phyloP scores from a whole-genome alignment of 2,113 vertebrate species.

The Pterocles gutturalis region DNA sequence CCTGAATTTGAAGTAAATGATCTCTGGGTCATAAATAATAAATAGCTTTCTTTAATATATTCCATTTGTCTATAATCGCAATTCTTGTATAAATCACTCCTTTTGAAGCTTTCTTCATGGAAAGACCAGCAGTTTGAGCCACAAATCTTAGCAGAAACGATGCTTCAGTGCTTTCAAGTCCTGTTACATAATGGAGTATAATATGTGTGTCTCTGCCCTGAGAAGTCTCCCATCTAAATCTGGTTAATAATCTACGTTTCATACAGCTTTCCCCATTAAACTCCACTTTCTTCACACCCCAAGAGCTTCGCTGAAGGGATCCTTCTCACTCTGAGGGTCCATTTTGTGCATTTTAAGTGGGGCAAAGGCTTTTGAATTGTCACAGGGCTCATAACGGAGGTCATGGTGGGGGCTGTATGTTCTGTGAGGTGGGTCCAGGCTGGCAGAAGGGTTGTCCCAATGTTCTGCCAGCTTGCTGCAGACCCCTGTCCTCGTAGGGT shows the following conservation, averaged over 20 bases:
- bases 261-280: not conserved
- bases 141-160: not conserved
- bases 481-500: fast-evolving
- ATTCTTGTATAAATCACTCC: not conserved
- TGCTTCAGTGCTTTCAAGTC: not conserved
- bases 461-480: not conserved
- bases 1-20: slow-evolving; percentile 37
- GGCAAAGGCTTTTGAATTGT: not conserved
- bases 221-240: not conserved
- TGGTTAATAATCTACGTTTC: not conserved
- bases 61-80: not conserved
- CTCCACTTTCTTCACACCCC: not conserved
- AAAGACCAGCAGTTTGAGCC: not conserved
- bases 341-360: not conserved
- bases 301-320: not conserved
- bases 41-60: not conserved
- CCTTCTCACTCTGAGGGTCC: not conserved
- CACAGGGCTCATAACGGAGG: not conserved
- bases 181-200: not conserved
- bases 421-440: fast-evolving
- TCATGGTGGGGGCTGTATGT: not conserved
- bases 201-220: not conserved
- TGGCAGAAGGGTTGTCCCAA: not conserved
- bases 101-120: not conserved
- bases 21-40: not conserved